A percentile compares a stretch with the other conserved stretches of the same genome.
phyloP scores from a whole-genome alignment of 2,888 invertebrate species.

The Trisateles emortualis region DNA sequence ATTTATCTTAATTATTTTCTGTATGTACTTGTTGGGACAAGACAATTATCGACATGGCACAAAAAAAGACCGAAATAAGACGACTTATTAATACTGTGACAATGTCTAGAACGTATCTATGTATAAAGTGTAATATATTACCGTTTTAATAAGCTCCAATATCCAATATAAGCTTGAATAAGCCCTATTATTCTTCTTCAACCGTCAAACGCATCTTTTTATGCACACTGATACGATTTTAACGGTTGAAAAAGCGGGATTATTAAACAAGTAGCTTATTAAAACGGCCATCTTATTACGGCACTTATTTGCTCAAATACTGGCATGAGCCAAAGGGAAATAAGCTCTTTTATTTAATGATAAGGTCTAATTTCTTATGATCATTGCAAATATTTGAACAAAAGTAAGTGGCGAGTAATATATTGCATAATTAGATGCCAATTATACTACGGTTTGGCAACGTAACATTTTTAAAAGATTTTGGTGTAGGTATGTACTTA shows the following conservation, averaged over 20 bases:
- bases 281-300: neutral
- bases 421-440: no score
- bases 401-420: no score
- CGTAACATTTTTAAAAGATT: neutral
- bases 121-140: neutral
- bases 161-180: no score
- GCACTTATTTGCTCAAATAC: neutral
- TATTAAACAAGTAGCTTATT: neutral
- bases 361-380: neutral
- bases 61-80: conserved; percentile 57
- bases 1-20: conserved; percentile 39
- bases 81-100: conserved; percentile 39
- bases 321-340: neutral
- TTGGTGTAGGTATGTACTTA: no score
- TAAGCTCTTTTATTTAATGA: neutral
- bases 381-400: neutral
- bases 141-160: conserved; percentile 1
- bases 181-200: no score
- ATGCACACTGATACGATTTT: neutral
- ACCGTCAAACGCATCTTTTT: neutral
- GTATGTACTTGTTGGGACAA: conserved; percentile 47
- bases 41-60: conserved; percentile 67
- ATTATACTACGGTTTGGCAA: neutral
- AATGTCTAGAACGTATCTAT: conserved; percentile 23
- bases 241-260: neutral